A percentile compares a stretch with the other conserved stretches of the same genome.
Evolutionary conservation across 2,113 vertebrate genomes (phyloP).

Genomic region (Oceanites oceanicus): DNA sequence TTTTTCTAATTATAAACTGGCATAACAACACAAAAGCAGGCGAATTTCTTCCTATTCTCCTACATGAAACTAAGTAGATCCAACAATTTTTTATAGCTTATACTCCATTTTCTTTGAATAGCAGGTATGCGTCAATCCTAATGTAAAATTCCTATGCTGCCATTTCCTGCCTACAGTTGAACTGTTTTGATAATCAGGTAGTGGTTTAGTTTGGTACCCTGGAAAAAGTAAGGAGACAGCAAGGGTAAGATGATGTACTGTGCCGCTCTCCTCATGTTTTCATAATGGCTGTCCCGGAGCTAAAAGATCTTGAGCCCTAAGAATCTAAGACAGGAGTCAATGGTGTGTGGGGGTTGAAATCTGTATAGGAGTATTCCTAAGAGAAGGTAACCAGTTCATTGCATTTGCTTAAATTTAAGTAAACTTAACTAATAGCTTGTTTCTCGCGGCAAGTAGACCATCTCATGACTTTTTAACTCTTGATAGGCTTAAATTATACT

Average conservation of each 20-base stretch:
- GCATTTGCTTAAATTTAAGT: neutral
- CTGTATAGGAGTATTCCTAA: neutral
- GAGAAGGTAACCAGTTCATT: neutral
- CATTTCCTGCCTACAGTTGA: neutral
- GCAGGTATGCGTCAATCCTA: neutral
- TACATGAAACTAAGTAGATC: neutral
- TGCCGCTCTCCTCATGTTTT: neutral
- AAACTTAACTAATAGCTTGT: neutral
- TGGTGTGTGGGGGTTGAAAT: too few relatives aligned
- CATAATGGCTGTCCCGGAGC: neutral
- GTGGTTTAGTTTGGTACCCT: neutral
- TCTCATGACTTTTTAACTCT: neutral
- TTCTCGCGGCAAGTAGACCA: neutral
- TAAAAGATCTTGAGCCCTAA: neutral
- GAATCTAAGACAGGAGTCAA: neutral
- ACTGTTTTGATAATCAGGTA: neutral
- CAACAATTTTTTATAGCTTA: neutral
- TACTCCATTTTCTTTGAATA: neutral
- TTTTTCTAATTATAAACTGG: neutral
- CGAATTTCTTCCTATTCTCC: neutral
- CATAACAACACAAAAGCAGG: neutral
- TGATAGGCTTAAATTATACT: neutral
- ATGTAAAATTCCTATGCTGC: neutral
- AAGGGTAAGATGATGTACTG: neutral
- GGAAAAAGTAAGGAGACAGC: neutral